Base-by-base conservation (phyloP, 2,797 vertebrate genomes). In the Holocentrus rufus region DNA sequence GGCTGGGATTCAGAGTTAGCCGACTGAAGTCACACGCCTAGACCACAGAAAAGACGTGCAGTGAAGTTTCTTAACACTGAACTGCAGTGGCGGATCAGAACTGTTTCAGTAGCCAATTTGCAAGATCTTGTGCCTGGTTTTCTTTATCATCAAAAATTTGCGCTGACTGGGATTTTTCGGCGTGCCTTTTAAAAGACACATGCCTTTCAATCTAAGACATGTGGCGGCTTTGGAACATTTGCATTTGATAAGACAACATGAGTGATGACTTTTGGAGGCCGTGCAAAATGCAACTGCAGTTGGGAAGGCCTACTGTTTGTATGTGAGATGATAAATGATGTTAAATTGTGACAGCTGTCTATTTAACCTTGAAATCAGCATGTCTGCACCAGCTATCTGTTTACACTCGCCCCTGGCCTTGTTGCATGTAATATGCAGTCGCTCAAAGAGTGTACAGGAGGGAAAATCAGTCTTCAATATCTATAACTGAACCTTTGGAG, bases 121-220 rank as follows among this genome's bases (percentile, higher is more conserved):
- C 34, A 30, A 63, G 42, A 75, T 72, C 58, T 53, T 76, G 62
- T 78, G 22, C 56, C 39, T 2, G 57, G 55, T 52, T 56, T 70
- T 55, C 53, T 86, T 85, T 76, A 76, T 84, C 80, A 80, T 81
- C 83, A 71, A 54, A 77, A 70, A 66, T 80, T 63, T 72, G 63
- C 66, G 9, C 74, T 80, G 81, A 79, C 77, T 56, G 36, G 47
- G 59, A 61, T 62, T 76, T 76, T 13, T n/a, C 71, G 71, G 64
- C 34, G 44, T 27, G 53, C 61, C 52, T 31, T 83, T 65, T 77
- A 17, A 67, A 81, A 88, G 76, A 11, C 39, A 42, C 10, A 42
- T 15, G 39, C 39, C 39, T 42, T 44, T 87, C 79, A 76, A 71
- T 79, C 79, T 74, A 20, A 20, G 18, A 50, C 6, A 20, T 50